Conservation (phyloP, 2,888 invertebrate genomes). For the Dolichopus griseipennis region DNA sequence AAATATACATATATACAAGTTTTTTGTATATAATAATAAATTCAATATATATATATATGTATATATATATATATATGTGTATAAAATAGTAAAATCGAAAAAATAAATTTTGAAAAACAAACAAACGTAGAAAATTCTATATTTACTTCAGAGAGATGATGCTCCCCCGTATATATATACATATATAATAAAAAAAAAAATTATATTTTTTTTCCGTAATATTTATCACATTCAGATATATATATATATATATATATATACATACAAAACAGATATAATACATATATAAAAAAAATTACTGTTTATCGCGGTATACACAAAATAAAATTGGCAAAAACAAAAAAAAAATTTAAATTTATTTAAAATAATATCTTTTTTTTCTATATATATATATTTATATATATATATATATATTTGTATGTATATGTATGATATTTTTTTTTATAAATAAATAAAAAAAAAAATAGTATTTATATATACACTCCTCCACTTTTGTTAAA, state of each 20-base stretch:
- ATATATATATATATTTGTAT: not conserved
- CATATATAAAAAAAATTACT: too few relatives aligned
- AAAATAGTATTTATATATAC: not conserved
- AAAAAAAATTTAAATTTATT: not conserved
- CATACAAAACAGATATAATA: too few relatives aligned
- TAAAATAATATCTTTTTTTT: not conserved
- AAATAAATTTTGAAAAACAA: not conserved
- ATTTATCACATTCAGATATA: not conserved
- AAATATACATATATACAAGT: not conserved
- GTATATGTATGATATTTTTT: not conserved
- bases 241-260: not conserved
- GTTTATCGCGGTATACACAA: too few relatives aligned
- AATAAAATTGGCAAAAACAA: not conserved
- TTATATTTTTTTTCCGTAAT: not conserved
- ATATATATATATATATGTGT: not conserved
- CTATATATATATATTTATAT: not conserved
- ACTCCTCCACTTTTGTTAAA: slow-evolving; percentile 1
- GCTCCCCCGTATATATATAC: not conserved
- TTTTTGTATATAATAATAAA: not conserved
- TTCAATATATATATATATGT: not conserved
- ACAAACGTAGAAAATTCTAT: not conserved
- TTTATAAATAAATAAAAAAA: not conserved
- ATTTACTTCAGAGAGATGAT: too few relatives aligned
- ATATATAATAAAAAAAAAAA: not conserved
- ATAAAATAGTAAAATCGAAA: not conserved